Base-by-base conservation (phyloP, 37 sponge, comb jelly and placozoan species). In the Geodia barretti region DNA sequence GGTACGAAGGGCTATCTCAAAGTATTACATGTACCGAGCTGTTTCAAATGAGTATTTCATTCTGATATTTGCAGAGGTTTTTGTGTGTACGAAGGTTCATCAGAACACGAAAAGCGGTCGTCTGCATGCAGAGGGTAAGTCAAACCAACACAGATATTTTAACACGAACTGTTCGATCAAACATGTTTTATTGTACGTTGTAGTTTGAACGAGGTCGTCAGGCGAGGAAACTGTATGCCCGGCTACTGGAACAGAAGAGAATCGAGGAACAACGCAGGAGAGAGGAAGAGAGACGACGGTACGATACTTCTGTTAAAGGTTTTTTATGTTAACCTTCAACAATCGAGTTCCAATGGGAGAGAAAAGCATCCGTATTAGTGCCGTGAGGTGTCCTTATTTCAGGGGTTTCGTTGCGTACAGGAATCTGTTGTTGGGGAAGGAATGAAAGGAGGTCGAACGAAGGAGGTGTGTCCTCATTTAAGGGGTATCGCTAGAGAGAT, bases 221-320 rank as follows among this genome's bases (percentile, higher is more conserved):
- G 65, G 94, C 97, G 28, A 67, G 97, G 32, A 81, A 83, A 78
- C 86, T 90, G 71, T 96, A 78, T 66, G 78, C 69, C 17, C 36
- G 67, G 54, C 78, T 96, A 64, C 64, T 91, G 75, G 91, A 91
- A 69, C 80, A 88, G 78, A 92, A 92, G 82, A 66, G 94, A 41
- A 86, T 91, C 32, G 97, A 93, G 67, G 97, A 96, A 75, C 92
- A 96, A 70, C 76, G 92, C 30, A 64, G 89, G 41, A 71, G 94
- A n/a, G 90, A 90, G 34, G 96, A 95, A 72, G 92, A 91, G 81
- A 75, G 85, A 64, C 42, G 88, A 26, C 63, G 77, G 47, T 81
- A 87, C 71, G 54, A 47, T 7, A 47, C 54, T 47, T 17, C 54
- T 47, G 14, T 47, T n/a, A n/a, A n/a, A n/a, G n/a, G n/a, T n/a